A percentile compares a stretch with the other conserved stretches of the same genome.
Conservation (phyloP, 2,888 invertebrate genomes). For the Oegoconia quadripuncta region DNA sequence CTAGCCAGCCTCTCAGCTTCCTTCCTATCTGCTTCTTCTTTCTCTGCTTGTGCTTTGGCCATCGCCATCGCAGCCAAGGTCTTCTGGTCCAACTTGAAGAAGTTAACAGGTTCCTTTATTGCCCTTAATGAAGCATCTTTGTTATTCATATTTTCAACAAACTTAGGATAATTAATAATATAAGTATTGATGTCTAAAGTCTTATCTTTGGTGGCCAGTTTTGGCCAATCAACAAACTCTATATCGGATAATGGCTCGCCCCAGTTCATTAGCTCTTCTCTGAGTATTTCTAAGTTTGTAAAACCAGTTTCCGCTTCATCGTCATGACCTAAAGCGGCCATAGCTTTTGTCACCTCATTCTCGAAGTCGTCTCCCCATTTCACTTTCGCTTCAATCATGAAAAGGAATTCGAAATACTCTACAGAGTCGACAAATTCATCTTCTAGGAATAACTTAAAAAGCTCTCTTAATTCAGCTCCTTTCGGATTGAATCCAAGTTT, state of each 20-base stretch:
- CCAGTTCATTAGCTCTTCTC: slow-evolving; percentile 56
- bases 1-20: slow-evolving; percentile 50
- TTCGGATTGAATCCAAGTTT: slow-evolving; percentile 68
- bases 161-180: slow-evolving; percentile 49
- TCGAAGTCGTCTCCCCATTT: slow-evolving; percentile 65
- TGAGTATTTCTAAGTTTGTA: slow-evolving; percentile 47
- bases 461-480: slow-evolving; percentile 45
- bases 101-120: slow-evolving; percentile 57
- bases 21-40: slow-evolving; percentile 48
- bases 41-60: slow-evolving; percentile 59
- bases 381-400: slow-evolving; percentile 71
- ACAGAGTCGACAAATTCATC: slow-evolving; percentile 65
- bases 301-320: slow-evolving; percentile 50
- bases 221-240: slow-evolving; percentile 59
- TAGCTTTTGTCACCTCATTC: slow-evolving; percentile 48
- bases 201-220: slow-evolving; percentile 55
- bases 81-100: slow-evolving; percentile 68
- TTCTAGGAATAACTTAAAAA: slow-evolving; percentile 54
- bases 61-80: slow-evolving; percentile 42
- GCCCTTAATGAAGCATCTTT: slow-evolving; percentile 36
- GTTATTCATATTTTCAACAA: slow-evolving; percentile 65
- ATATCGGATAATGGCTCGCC: slow-evolving; percentile 59
- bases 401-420: slow-evolving; percentile 58
- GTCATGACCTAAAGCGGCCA: slow-evolving; percentile 57
- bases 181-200: slow-evolving; percentile 49